phyloP scores from a whole-genome alignment of 2,888 invertebrate species.

The Cephus nigrinus region DNA sequence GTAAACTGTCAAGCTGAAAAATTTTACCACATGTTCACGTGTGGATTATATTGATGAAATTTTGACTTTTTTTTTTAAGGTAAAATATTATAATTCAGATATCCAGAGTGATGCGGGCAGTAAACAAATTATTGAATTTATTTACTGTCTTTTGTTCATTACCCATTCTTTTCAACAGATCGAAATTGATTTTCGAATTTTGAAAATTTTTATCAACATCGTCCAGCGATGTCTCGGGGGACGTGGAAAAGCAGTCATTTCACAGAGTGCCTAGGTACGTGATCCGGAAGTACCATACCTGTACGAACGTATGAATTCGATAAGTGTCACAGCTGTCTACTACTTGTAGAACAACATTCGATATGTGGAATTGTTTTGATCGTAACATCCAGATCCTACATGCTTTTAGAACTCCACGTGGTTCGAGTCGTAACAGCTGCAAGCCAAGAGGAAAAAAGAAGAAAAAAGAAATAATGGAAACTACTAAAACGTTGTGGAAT shows the following conservation, averaged over 20 bases:
- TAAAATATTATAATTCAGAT: background rate
- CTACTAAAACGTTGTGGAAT: background rate
- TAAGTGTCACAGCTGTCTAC: background rate
- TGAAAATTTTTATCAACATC: background rate
- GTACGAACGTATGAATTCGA: background rate
- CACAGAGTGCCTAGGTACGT: background rate
- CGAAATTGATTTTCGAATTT: background rate
- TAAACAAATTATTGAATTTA: background rate
- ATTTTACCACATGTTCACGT: background rate
- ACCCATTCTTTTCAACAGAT: background rate
- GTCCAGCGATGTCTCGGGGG: background rate
- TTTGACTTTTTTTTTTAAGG: background rate
- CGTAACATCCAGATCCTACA: background rate
- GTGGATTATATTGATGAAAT: background rate
- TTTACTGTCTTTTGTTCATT: background rate
- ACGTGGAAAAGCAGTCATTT: background rate
- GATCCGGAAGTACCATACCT: background rate
- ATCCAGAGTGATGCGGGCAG: background rate
- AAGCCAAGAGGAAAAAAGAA: background rate
- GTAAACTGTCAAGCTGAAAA: background rate
- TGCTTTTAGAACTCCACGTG: background rate
- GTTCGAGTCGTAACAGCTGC: background rate
- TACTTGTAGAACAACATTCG: background rate
- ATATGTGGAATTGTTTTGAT: background rate
- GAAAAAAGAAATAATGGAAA: background rate